Conservation (phyloP, 1,140 invertebrate genomes). For the Leptinotarsa undecemlineata region DNA sequence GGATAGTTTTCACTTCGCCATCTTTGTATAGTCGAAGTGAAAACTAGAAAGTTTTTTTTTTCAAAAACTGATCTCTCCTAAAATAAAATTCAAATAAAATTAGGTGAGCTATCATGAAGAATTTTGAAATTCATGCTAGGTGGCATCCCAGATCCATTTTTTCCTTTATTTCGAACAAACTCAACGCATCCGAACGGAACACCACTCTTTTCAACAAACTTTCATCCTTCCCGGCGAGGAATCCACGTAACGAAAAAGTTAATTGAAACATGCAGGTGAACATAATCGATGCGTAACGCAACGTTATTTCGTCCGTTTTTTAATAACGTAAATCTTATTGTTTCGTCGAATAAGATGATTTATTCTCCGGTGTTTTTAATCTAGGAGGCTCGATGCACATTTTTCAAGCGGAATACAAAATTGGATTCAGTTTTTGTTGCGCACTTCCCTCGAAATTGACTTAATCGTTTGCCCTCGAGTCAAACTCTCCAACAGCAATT, state of each 20-base stretch:
- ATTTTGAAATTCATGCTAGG: too few species aligned
- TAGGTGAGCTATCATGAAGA: too few species aligned
- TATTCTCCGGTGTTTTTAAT: slow-evolving; percentile 23
- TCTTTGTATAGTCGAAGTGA: too few species aligned
- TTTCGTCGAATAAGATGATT: slow-evolving; percentile 20
- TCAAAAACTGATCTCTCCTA: too few species aligned
- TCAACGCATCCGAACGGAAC: not conserved
- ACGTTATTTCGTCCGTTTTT: slow-evolving; percentile 12
- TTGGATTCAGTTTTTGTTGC: slow-evolving; percentile 41
- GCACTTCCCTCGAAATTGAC: slow-evolving; percentile 40
- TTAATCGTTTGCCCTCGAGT: slow-evolving; percentile 35
- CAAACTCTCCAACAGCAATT: not conserved
- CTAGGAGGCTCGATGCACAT: slow-evolving; percentile 31
- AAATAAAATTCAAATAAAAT: too few species aligned
- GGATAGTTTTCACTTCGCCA: too few species aligned
- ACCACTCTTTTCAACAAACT: not conserved
- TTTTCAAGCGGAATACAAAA: slow-evolving; percentile 39
- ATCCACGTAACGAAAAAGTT: slow-evolving; percentile 12
- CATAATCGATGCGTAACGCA: slow-evolving; percentile 26
- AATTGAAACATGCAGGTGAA: slow-evolving; percentile 25
- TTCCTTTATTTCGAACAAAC: too few species aligned
- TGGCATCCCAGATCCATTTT: too few species aligned
- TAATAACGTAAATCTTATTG: slow-evolving; percentile 6
- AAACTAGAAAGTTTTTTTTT: too few species aligned
- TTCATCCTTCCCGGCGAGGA: slow-evolving; percentile 1